These are phyloP conservation scores for Aspidiotus destructor DNA, from an alignment of 2,888 invertebrate species.

Conservation along the genomic window DNA sequence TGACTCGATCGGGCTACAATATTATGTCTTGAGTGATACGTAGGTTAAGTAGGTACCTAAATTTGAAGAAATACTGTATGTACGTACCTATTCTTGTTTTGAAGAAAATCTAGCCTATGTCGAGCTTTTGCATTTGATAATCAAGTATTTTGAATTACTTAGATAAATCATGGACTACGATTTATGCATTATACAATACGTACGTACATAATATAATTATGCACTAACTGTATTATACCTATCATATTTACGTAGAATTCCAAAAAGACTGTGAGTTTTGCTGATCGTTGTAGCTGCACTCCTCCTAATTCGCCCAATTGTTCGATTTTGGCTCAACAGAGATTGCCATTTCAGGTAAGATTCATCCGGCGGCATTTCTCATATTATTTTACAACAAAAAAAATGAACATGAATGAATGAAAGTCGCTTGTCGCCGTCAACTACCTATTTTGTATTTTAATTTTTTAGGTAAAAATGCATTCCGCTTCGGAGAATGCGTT, in stretches of 20 bases:
- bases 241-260: constrained; percentile 1
- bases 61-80: too few species aligned
- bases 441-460: background rate
- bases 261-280: constrained; percentile 62
- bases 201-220: background rate
- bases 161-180: too few species aligned
- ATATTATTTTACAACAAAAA: too few species aligned
- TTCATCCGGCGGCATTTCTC: background rate
- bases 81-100: too few species aligned
- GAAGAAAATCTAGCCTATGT: too few species aligned
- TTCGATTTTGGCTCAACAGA: constrained; percentile 20
- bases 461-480: constrained; percentile 27
- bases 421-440: background rate
- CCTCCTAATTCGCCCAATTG: constrained; percentile 39
- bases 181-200: too few species aligned
- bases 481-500: constrained; percentile 24
- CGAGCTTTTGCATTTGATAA: too few species aligned
- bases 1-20: too few species aligned
- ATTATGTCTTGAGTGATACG: too few species aligned
- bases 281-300: constrained; percentile 46
- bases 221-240: background rate
- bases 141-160: too few species aligned
- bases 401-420: too few species aligned
- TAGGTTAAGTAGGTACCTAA: too few species aligned
- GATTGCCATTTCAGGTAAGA: constrained; percentile 23